Conservation (phyloP, 2,113 vertebrate species). For the Microcebus lehilahytsara region DNA sequence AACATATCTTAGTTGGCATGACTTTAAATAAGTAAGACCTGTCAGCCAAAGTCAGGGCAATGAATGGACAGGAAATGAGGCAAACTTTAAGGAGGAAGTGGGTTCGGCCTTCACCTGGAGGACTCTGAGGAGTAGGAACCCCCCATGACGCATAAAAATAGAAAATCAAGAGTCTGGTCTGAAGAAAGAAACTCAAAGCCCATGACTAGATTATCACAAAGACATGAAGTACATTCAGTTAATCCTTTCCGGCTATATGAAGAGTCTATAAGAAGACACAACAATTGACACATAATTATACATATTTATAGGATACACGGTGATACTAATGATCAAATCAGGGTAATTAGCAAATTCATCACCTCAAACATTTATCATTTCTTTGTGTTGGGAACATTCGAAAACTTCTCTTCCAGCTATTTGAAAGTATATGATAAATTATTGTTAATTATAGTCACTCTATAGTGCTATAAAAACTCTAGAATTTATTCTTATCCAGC, state of each 20-base stretch:
- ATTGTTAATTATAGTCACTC: neutral
- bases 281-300: neutral
- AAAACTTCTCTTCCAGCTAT: neutral
- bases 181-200: slow-evolving; percentile 15
- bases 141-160: neutral
- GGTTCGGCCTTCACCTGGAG: neutral
- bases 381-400: neutral
- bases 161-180: neutral
- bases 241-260: neutral
- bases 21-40: slow-evolving; percentile 39
- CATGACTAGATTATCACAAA: neutral
- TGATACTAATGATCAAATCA: neutral
- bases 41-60: slow-evolving; percentile 38
- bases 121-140: neutral
- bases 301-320: neutral
- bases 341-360: neutral
- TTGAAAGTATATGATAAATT: neutral
- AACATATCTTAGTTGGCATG: neutral
- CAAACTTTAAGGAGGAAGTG: slow-evolving; percentile 62
- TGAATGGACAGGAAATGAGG: slow-evolving; percentile 62
- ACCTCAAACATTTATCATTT: neutral
- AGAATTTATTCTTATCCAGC: neutral
- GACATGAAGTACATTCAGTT: neutral
- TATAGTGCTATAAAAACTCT: neutral
- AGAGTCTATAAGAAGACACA: neutral